A percentile compares a stretch with the other conserved stretches of the same genome.
Evolutionary conservation across 2,113 vertebrate genomes (phyloP).

Genomic region (Oxyura jamaicensis): DNA sequence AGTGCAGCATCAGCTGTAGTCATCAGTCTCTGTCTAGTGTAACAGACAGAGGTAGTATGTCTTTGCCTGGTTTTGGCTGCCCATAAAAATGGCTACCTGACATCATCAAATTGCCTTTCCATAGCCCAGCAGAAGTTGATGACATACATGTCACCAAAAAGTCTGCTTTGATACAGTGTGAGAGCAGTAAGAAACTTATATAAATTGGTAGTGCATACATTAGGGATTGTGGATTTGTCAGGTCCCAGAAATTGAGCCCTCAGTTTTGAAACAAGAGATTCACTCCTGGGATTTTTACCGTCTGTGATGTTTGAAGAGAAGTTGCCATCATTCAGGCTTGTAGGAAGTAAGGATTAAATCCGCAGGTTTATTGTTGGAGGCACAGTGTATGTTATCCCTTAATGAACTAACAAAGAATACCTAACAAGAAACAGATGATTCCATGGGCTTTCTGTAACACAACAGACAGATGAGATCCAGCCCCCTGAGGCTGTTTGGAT

Average conservation of each 20-base stretch:
- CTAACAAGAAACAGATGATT: neutral
- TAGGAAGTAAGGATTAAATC: neutral
- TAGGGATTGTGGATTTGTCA: neutral
- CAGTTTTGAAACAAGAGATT: neutral
- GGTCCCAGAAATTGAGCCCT: neutral
- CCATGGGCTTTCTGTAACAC: neutral
- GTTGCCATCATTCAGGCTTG: neutral
- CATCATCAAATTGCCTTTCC: neutral
- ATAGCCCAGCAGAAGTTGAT: neutral
- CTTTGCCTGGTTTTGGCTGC: neutral
- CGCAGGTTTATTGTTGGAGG: neutral
- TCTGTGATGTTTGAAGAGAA: neutral
- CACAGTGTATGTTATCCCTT: neutral
- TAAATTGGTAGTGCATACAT: neutral
- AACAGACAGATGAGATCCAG: neutral
- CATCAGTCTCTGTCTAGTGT: neutral
- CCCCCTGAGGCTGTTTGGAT: neutral
- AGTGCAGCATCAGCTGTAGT: neutral
- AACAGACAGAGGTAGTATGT: neutral
- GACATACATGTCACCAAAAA: neutral
- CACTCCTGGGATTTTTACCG: neutral
- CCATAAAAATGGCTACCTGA: neutral
- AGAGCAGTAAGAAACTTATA: neutral
- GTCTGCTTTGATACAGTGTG: accelerated
- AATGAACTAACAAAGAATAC: neutral